Conservation (phyloP, 2,113 vertebrate genomes). For the Hemiprocne comata region DNA sequence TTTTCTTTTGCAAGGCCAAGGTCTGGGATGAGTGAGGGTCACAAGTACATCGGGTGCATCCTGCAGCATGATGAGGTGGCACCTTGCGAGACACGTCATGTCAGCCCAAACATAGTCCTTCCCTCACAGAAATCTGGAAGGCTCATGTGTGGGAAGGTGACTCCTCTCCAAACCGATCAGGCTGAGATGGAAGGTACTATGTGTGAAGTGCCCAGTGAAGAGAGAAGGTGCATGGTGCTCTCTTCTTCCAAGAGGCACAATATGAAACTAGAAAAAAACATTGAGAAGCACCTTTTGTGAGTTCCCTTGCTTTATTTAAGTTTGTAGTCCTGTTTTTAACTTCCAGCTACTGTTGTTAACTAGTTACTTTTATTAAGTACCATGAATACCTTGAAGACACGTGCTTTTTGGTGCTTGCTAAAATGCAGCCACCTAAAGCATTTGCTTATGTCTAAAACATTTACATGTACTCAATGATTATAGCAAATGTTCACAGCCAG, state of each 20-base stretch:
- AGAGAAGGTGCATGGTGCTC: background rate
- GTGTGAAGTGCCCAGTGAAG: background rate
- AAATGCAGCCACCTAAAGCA: conserved; percentile 47
- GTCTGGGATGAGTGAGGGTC: background rate
- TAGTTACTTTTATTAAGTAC: background rate
- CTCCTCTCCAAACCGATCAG: background rate
- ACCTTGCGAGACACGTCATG: background rate
- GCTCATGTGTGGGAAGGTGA: background rate
- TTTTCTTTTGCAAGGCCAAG: background rate
- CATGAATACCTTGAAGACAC: background rate
- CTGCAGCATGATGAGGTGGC: background rate
- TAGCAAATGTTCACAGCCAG: conserved; percentile 9
- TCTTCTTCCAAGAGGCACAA: background rate
- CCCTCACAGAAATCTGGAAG: background rate
- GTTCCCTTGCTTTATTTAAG: background rate
- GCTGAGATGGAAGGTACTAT: background rate
- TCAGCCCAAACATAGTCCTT: background rate
- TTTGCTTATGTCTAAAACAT: conserved; percentile 12
- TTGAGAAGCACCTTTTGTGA: background rate
- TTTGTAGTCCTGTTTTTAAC: background rate
- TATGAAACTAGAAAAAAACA: background rate
- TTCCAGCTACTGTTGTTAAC: background rate
- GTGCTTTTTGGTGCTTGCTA: background rate
- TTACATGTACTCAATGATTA: background rate
- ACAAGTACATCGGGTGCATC: background rate